A percentile compares a stretch with the other conserved stretches of the same genome.
phyloP scores from a whole-genome alignment of 2,113 vertebrate species.

The Onychostoma macrolepis region DNA sequence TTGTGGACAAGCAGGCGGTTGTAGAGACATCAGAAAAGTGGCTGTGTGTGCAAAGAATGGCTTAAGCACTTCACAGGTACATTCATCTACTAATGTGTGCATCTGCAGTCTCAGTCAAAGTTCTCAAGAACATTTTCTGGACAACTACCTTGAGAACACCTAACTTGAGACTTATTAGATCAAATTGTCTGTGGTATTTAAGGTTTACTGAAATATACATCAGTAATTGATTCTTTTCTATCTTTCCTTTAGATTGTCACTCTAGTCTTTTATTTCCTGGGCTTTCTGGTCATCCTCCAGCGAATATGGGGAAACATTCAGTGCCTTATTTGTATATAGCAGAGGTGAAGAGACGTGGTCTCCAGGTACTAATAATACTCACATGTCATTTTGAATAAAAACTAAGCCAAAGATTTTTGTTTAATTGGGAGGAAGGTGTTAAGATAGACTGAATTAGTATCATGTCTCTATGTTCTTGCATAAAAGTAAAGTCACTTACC shows the following conservation, averaged over 20 bases:
- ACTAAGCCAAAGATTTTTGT: background rate
- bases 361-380: conserved; percentile 49
- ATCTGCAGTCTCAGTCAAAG: background rate
- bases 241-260: conserved; percentile 63
- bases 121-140: background rate
- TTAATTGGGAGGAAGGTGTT: background rate
- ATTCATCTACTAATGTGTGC: background rate
- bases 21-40: conserved; percentile 49
- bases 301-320: conserved; percentile 62
- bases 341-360: conserved; percentile 10
- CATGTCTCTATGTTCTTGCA: background rate
- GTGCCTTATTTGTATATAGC: conserved; percentile 58
- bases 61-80: conserved; percentile 71
- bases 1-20: conserved; percentile 33
- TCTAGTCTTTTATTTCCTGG: conserved; percentile 61
- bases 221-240: conserved; percentile 50
- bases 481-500: background rate
- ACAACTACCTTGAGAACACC: background rate
- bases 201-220: background rate
- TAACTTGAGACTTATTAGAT: background rate
- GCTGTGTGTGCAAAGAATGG: conserved; percentile 57
- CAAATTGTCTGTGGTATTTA: background rate
- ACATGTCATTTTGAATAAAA: background rate
- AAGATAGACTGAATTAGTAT: background rate
- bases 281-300: conserved; percentile 63